Conservation (phyloP, 2,888 invertebrate genomes). For the Chymomyza procnemis region DNA sequence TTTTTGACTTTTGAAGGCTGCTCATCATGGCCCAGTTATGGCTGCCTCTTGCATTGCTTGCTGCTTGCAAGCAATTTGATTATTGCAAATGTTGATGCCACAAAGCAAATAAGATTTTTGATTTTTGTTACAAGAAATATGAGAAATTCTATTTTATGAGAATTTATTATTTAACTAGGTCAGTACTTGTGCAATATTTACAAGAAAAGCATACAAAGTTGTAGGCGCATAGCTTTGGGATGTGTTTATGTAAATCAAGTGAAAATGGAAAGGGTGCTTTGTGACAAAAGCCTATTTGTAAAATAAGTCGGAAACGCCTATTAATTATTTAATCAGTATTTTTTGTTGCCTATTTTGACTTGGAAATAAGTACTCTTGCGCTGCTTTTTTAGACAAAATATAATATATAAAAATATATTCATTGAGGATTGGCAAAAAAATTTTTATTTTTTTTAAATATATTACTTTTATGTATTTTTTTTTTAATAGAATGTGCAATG, state of each 20-base stretch:
- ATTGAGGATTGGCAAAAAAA: too few relatives aligned
- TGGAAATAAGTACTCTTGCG: too few relatives aligned
- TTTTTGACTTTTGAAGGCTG: constrained; percentile 47
- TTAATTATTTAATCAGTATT: too few relatives aligned
- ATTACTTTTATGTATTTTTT: not conserved
- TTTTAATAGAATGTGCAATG: not conserved
- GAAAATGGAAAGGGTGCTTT: too few relatives aligned
- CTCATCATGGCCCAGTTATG: constrained; percentile 47
- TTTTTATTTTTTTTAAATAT: too few relatives aligned
- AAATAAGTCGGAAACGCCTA: too few relatives aligned
- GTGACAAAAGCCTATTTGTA: too few relatives aligned
- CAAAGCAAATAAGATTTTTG: constrained; percentile 48
- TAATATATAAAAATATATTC: too few relatives aligned
- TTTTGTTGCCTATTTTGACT: too few relatives aligned
- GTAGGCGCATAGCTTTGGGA: too few relatives aligned
- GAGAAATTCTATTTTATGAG: constrained; percentile 22
- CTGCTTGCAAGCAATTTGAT: constrained; percentile 41
- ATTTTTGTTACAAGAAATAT: constrained; percentile 12
- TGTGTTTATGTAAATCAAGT: not conserved
- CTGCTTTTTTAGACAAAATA: too few relatives aligned
- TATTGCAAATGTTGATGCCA: constrained; percentile 43
- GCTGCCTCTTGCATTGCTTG: constrained; percentile 17
- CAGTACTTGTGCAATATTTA: constrained; percentile 29
- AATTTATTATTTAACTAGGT: constrained; percentile 38
- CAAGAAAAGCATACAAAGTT: not conserved